These are phyloP conservation scores for Taurulus bubalis DNA, from an alignment of 2,113 vertebrate genomes.

Conservation along the genomic window DNA sequence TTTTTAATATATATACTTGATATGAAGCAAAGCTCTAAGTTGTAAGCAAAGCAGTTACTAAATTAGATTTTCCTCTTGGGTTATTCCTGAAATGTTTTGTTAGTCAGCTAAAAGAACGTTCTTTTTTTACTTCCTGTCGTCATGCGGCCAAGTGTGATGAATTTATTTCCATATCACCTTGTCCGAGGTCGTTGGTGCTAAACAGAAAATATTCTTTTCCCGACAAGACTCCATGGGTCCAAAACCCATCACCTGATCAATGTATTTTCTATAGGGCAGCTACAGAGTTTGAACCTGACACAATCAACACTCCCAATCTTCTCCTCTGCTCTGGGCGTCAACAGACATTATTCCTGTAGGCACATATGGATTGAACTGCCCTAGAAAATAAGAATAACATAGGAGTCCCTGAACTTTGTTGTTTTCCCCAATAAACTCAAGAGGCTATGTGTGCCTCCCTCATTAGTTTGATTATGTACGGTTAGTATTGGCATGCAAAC, in stretches of 20 bases:
- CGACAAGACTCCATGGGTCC: not conserved
- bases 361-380: conserved; percentile 38
- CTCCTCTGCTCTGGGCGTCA: conserved; percentile 1
- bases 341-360: conserved; percentile 6
- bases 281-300: not conserved
- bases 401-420: conserved; percentile 17
- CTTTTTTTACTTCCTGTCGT: not conserved
- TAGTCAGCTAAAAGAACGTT: not conserved
- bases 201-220: not conserved
- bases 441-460: conserved; percentile 16
- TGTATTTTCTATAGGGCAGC: conserved; percentile 3
- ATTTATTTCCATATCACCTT: conserved; percentile 5
- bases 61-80: conserved; percentile 26
- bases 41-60: not conserved
- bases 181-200: not conserved
- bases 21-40: not conserved
- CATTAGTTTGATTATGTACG: conserved; percentile 47
- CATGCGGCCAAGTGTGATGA: not conserved
- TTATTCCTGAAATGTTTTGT: not conserved
- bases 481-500: conserved; percentile 33
- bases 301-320: conserved; percentile 2
- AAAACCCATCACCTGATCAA: not conserved
- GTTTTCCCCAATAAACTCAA: conserved; percentile 46
- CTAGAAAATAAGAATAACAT: conserved; percentile 25
- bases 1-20: not conserved